Conservation (phyloP, 2,888 invertebrate species). For the Phengaris alcon region DNA sequence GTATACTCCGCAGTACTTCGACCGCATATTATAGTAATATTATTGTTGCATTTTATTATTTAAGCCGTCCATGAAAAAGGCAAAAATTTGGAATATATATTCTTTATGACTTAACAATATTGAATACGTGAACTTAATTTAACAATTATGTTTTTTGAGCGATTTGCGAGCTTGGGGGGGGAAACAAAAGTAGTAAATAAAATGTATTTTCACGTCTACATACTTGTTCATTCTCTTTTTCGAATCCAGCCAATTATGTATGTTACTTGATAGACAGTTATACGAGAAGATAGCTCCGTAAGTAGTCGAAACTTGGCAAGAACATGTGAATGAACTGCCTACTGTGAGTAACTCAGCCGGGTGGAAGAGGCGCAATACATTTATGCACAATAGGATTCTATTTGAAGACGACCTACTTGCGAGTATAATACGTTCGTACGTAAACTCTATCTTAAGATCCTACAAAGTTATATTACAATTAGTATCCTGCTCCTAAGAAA, state of each 20-base stretch:
- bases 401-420: slow-evolving; percentile 28
- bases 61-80: too few relatives aligned
- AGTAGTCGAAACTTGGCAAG: slow-evolving; percentile 31
- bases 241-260: background rate
- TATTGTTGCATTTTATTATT: too few relatives aligned
- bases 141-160: too few relatives aligned
- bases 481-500: background rate
- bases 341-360: slow-evolving; percentile 29
- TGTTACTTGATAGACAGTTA: slow-evolving; percentile 20
- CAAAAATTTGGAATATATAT: too few relatives aligned
- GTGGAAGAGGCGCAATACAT: slow-evolving; percentile 27
- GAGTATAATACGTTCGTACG: slow-evolving; percentile 13
- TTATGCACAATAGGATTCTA: slow-evolving; percentile 28
- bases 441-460: background rate
- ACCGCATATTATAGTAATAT: too few relatives aligned
- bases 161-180: too few relatives aligned
- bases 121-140: too few relatives aligned
- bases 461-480: background rate
- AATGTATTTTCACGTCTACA: background rate
- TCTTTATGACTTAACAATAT: too few relatives aligned
- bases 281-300: slow-evolving; percentile 16
- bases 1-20: too few relatives aligned
- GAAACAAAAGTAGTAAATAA: background rate
- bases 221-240: slow-evolving; percentile 5
- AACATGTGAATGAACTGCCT: slow-evolving; percentile 31